Evolutionary conservation across 2,888 invertebrate species (phyloP).

Genomic region (Patella pellucida): DNA sequence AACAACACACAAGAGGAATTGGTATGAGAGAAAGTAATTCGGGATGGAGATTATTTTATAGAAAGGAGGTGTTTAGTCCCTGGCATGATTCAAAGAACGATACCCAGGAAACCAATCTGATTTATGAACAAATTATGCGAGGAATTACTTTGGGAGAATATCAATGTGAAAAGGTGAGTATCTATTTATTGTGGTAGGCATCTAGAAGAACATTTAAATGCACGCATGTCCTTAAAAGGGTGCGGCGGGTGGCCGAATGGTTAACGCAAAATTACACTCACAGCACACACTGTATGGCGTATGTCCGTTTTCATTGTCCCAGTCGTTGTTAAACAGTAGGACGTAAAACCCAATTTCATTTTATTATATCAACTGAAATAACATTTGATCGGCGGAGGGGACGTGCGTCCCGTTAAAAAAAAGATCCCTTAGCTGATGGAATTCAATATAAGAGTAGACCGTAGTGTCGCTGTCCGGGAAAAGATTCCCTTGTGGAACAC

Average conservation of each 20-base stretch:
- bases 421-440: too few species aligned
- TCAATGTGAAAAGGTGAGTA: conserved; percentile 53
- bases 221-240: neutral
- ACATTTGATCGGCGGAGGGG: neutral
- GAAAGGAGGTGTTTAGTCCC: conserved; percentile 60
- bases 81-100: conserved; percentile 51
- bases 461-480: too few species aligned
- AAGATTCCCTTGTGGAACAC: too few species aligned
- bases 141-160: conserved; percentile 61
- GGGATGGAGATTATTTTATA: conserved; percentile 60
- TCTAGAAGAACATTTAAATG: neutral
- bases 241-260: too few species aligned
- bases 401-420: too few species aligned
- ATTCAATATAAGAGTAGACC: too few species aligned
- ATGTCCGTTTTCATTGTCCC: too few species aligned
- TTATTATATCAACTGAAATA: neutral
- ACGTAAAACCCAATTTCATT: too few species aligned
- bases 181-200: too few species aligned
- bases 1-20: conserved; percentile 55
- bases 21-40: conserved; percentile 60
- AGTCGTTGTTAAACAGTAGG: too few species aligned
- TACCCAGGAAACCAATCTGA: conserved; percentile 48
- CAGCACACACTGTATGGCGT: too few species aligned
- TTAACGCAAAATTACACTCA: too few species aligned
- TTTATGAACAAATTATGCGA: conserved; percentile 59